Percentiles rank a stretch among this genome's conserved stretches.
Evolutionary conservation across 2,113 vertebrate genomes (phyloP).

Genomic region (Hoplias malabaricus): DNA sequence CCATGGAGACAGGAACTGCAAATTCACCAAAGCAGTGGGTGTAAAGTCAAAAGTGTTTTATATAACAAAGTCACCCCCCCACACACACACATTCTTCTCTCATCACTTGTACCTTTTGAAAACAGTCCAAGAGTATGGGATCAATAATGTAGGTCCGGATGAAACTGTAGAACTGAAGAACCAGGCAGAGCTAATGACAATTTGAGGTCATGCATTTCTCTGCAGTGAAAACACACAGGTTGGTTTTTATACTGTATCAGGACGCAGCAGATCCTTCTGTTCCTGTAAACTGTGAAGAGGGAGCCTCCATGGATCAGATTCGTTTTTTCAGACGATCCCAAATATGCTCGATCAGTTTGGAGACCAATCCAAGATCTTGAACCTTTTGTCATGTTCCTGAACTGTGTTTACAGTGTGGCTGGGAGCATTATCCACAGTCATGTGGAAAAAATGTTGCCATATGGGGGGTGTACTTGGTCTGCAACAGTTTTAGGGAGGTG

Average conservation of each 20-base stretch:
- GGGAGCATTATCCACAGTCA: too few species aligned
- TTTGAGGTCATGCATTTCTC: conserved; percentile 32
- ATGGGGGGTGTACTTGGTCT: too few species aligned
- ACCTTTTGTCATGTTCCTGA: too few species aligned
- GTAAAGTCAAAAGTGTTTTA: conserved; percentile 17
- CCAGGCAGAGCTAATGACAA: background rate
- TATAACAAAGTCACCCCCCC: conserved; percentile 28
- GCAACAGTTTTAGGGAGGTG: too few species aligned
- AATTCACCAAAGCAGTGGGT: conserved; percentile 32
- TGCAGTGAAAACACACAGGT: background rate
- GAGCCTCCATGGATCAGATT: too few species aligned
- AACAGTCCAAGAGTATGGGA: background rate
- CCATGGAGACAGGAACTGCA: conserved; percentile 34
- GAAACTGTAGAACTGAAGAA: conserved; percentile 27
- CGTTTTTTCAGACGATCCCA: too few species aligned
- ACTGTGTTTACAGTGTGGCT: too few species aligned
- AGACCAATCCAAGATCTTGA: too few species aligned
- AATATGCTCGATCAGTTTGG: too few species aligned
- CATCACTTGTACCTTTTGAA: conserved; percentile 1
- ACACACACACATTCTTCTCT: conserved; percentile 11
- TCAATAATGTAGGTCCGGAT: conserved; percentile 14
- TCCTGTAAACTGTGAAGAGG: too few species aligned
- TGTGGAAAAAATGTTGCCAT: too few species aligned
- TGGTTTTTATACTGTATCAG: background rate
- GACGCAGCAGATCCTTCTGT: too few species aligned